Evolutionary conservation across 2,888 invertebrate genomes (phyloP).

Genomic region (Lysandra coridon): DNA sequence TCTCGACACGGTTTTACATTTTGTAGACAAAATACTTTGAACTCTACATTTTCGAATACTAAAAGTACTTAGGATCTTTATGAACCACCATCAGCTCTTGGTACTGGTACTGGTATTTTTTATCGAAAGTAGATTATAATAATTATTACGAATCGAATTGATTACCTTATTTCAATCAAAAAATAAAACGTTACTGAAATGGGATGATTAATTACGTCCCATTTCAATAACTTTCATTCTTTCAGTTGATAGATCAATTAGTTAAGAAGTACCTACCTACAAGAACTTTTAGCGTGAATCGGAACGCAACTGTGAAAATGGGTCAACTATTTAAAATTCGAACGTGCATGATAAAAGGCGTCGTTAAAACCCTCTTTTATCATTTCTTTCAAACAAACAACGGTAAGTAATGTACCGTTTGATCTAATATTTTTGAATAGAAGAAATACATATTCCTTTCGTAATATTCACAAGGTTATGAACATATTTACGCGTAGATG

Average conservation of each 20-base stretch:
- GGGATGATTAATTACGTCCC: neutral
- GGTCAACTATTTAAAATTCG: constrained; percentile 27
- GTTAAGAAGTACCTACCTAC: neutral
- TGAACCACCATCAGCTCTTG: neutral
- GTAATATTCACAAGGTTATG: neutral
- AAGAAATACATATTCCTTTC: neutral
- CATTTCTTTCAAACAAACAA: constrained; percentile 22
- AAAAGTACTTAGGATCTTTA: neutral
- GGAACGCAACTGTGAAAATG: constrained; percentile 1
- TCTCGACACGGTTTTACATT: neutral
- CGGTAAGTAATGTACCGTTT: constrained; percentile 9
- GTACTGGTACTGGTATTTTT: neutral
- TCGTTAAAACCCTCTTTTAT: constrained; percentile 11
- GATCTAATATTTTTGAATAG: constrained; percentile 14
- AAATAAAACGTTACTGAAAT: neutral
- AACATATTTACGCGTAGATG: neutral
- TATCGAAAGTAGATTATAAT: neutral
- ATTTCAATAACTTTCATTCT: neutral
- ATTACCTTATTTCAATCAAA: neutral
- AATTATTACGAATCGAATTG: neutral
- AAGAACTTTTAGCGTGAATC: constrained; percentile 9
- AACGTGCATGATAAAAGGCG: constrained; percentile 17
- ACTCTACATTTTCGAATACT: neutral
- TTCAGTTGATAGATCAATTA: neutral
- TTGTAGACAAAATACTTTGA: neutral